phyloP scores from a whole-genome alignment of 1,140 invertebrate genomes.

The Campodea augens region DNA sequence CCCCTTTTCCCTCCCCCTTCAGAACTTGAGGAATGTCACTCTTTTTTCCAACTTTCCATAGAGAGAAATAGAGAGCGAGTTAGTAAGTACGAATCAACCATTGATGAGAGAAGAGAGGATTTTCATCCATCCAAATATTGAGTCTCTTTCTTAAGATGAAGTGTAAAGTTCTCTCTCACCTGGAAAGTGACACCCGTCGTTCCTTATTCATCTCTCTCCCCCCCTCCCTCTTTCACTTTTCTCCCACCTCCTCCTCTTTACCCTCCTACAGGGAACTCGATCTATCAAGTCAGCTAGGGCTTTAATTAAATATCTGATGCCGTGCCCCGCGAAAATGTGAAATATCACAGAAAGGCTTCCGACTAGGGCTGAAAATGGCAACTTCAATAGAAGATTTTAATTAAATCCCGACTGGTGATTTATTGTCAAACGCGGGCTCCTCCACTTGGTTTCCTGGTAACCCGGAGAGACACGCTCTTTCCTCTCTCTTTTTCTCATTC shows the following conservation, averaged over 20 bases:
- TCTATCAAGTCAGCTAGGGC: not conserved
- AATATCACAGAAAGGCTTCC: not conserved
- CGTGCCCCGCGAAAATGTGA: not conserved
- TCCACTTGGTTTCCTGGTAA: not conserved
- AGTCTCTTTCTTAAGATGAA: too few relatives aligned
- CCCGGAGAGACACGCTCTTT: not conserved
- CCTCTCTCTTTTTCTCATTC: not conserved
- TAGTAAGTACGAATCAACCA: too few relatives aligned
- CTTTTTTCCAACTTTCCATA: too few relatives aligned
- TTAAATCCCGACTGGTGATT: not conserved
- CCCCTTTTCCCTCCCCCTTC: too few relatives aligned
- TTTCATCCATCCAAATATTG: too few relatives aligned
- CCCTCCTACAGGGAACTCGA: not conserved
- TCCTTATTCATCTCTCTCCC: not conserved
- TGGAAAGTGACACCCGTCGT: not conserved
- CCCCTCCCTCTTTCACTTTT: not conserved
- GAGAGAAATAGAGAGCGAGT: too few relatives aligned
- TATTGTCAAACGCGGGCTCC: not conserved
- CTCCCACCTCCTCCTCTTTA: not conserved
- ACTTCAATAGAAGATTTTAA: conserved; percentile 1
- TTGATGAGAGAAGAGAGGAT: too few relatives aligned
- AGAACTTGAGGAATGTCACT: too few relatives aligned
- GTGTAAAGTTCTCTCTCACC: not conserved
- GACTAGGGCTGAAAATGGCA: not conserved
- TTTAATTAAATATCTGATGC: conserved; percentile 1